Base-by-base conservation (phyloP, 2,797 vertebrate species). In the Helarctos malayanus region DNA sequence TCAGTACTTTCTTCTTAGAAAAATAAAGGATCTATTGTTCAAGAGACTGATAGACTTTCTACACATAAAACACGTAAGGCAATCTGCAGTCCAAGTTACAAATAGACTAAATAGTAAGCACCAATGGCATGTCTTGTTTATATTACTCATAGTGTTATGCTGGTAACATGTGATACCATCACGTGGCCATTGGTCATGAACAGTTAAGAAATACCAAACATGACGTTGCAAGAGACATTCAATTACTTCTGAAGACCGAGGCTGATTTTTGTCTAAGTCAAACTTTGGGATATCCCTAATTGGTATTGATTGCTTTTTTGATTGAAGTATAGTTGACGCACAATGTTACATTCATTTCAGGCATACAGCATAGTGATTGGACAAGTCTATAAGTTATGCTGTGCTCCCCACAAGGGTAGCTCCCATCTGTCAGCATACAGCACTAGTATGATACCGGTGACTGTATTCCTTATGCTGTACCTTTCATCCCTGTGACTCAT, bases 21-120 rank as follows among this genome's bases (percentile, higher is more conserved):
- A 73, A 83, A 82, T 92, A 83, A 94, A 79, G 59, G 49, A 76
- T 81, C 27, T 85, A 38, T 76, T 18, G 9, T 45, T 94, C 13
- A 49, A 69, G 52, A 91, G 75, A 92, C 29, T 76, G 56, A 65
- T 91, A 84, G 45, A 86, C 95, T 95, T 93, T 91, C 61, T 96
- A 32, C 61, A 59, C 32, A 18, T 79, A 84, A 80, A 93, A 87
- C 52, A 88, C 25, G 11, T 76, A 85, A 47, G 41, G 59, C 18
- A 16, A 63, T 92, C 83, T 93, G 78, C 23, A 82, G 5, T 85
- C 32, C n/a, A 78, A 61, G 45, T 85, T 94, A 71, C 7, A 76
- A 75, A 49, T 35, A 81, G 68, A 63, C 65, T 80, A 75, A 84
- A 16, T 71, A 86, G 69, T 85, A 93, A 87, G 71, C 57, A 15